Evolutionary conservation across 92 coral and sea anemone species (phyloP).

Genomic region (Virgularia gustaviana): DNA sequence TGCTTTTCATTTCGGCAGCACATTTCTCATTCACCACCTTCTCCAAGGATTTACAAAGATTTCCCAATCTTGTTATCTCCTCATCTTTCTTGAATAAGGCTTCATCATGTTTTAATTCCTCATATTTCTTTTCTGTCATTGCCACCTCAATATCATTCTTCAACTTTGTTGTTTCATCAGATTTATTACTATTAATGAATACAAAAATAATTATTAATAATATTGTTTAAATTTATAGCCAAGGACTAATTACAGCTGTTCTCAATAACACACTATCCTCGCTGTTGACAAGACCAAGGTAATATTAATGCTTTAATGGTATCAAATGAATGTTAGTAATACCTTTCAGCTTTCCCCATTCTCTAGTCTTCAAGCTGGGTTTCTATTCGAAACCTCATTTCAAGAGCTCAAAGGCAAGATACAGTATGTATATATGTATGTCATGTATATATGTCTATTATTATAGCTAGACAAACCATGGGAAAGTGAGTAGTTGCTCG

Average conservation of each 20-base stretch:
- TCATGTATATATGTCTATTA: too few species aligned
- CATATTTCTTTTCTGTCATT: slow-evolving; percentile 12
- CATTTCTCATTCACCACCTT: slow-evolving; percentile 51
- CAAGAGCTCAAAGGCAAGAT: too few species aligned
- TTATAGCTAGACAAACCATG: too few species aligned
- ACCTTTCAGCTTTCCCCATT: too few species aligned
- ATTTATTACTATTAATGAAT: neutral
- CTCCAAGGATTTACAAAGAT: slow-evolving; percentile 49
- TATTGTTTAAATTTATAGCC: too few species aligned
- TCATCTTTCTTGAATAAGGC: slow-evolving; percentile 6
- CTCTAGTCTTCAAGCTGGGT: too few species aligned
- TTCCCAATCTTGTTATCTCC: slow-evolving; percentile 12
- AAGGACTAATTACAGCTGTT: too few species aligned
- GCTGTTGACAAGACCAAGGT: neutral
- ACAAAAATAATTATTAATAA: neutral
- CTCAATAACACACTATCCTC: neutral
- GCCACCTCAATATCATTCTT: neutral
- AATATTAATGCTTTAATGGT: neutral
- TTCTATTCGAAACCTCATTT: too few species aligned
- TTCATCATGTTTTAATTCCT: neutral
- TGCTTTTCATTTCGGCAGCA: slow-evolving; percentile 49
- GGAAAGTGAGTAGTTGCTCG: too few species aligned
- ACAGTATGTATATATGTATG: too few species aligned
- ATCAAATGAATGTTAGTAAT: neutral
- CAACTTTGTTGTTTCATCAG: neutral